Conservation (phyloP, 2,888 invertebrate genomes). For the Dicranocentrus wangi region DNA sequence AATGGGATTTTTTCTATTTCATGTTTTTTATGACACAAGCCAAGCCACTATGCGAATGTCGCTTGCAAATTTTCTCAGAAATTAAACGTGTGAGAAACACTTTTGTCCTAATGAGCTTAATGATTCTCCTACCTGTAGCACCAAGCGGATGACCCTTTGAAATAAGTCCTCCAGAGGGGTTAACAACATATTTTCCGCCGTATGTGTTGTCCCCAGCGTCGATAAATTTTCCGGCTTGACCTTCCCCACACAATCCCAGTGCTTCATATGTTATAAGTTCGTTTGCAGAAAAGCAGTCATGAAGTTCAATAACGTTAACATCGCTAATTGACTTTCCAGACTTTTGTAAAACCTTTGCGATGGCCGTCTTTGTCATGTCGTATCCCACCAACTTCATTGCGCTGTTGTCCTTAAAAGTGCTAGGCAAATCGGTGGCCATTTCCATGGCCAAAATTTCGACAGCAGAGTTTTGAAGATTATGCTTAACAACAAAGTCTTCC, state of each 20-base stretch:
- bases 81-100: no score
- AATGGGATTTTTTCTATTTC: no score
- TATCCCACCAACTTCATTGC: constrained; percentile 90
- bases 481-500: constrained; percentile 89
- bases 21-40: no score
- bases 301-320: constrained; percentile 95
- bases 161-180: constrained; percentile 98
- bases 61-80: no score
- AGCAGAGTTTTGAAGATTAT: constrained; percentile 88
- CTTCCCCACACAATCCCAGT: constrained; percentile 90
- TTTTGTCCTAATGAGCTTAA: no score
- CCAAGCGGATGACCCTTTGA: constrained; percentile 99
- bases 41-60: no score
- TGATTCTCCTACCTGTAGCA: constrained; percentile 83
- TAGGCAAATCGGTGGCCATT: constrained; percentile 93
- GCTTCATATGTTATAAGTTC: constrained; percentile 98
- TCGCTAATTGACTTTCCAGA: constrained; percentile 85
- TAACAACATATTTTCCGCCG: constrained; percentile 96
- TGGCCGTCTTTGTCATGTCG: constrained; percentile 93
- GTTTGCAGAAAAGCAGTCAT: constrained; percentile 98
- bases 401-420: constrained; percentile 87
- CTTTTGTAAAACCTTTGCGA: constrained; percentile 84
- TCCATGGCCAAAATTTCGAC: constrained; percentile 98
- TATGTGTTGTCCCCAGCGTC: constrained; percentile 98
- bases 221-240: constrained; percentile 92